Base-by-base conservation (phyloP, 64 coral and sea anemone genomes). In the Actinia tenebrosa region DNA sequence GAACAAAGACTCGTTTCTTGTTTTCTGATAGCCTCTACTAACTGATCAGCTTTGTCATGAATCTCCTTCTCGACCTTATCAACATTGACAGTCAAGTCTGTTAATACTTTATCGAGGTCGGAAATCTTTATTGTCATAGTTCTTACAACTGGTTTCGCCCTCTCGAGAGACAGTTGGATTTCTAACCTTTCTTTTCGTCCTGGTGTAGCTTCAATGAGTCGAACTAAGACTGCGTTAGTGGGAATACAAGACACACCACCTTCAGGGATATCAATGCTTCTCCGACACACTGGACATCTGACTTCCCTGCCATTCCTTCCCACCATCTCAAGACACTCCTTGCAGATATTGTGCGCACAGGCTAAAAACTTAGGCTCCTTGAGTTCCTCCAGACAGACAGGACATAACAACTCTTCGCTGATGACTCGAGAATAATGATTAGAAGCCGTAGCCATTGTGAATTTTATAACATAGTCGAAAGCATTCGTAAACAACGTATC, bases 141-240 rank as follows among this genome's bases (percentile, higher is more conserved):
- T 78, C 92, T 84, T 25, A 97, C 44, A 44, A 97, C 81, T 14
- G 94, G 91, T 80, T 90, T 97, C n/a, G 88, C 91, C 47, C 84
- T 80, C 45, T 97, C 94, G 42, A 97, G 62, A 88, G 91, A 84
- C 80, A 75, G 89, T 71, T 97, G 94, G 17, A 97, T 78, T 50
- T 97, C 88, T 2, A 93, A n/a, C 47, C 85, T 85, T 64, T 97
- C 88, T 69, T 85, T 87, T 79, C 94, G 87, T 44, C 94, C 94
- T 20, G 94, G 94, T 8, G 88, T 88, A 46, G 88, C 84, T 86
- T 97, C 94, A 53, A 97, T 80, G 46, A 97, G 89, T 80, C 89
- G 83, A 26, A 97, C 89, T 18, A 97, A 62, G 10, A 97, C 86
- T 20, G 80, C 87, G 56, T 89, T 93, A 14, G 94, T 97, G 6